Conservation (phyloP, 2,797 vertebrate genomes). For the Chanos chanos region DNA sequence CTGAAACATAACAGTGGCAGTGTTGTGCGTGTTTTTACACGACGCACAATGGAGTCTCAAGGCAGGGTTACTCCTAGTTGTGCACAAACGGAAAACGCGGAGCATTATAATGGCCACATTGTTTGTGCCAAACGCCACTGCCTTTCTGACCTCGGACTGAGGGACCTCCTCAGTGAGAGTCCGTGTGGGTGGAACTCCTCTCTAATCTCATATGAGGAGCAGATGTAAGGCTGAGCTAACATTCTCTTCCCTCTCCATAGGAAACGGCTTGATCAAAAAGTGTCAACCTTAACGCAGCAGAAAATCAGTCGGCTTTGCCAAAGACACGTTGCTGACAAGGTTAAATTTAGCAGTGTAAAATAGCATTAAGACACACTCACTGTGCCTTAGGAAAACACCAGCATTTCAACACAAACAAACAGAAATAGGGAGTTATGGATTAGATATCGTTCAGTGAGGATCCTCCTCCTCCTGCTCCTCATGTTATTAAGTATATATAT, state of each 20-base stretch:
- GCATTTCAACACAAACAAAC: background rate
- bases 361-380: conserved; percentile 24
- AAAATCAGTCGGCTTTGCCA: conserved; percentile 38
- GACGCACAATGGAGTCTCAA: background rate
- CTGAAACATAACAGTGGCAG: no score
- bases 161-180: conserved; percentile 40
- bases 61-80: no score
- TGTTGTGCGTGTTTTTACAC: background rate
- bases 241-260: conserved; percentile 45
- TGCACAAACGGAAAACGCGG: no score
- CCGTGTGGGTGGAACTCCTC: conserved; percentile 57
- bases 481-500: no score
- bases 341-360: conserved; percentile 43
- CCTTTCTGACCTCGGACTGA: conserved; percentile 1
- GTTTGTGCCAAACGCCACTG: conserved; percentile 21
- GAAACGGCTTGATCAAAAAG: conserved; percentile 59
- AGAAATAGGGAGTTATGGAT: no score
- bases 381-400: conserved; percentile 5
- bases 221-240: conserved; percentile 39
- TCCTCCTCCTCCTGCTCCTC: no score
- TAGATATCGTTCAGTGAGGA: no score
- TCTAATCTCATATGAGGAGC: conserved; percentile 54
- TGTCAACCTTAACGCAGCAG: conserved; percentile 43
- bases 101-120: no score
- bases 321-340: conserved; percentile 24